Percentiles rank a stretch among this genome's conserved stretches.
Conservation (phyloP, 2,797 vertebrate genomes). For the Schizothorax lantsangensis region DNA sequence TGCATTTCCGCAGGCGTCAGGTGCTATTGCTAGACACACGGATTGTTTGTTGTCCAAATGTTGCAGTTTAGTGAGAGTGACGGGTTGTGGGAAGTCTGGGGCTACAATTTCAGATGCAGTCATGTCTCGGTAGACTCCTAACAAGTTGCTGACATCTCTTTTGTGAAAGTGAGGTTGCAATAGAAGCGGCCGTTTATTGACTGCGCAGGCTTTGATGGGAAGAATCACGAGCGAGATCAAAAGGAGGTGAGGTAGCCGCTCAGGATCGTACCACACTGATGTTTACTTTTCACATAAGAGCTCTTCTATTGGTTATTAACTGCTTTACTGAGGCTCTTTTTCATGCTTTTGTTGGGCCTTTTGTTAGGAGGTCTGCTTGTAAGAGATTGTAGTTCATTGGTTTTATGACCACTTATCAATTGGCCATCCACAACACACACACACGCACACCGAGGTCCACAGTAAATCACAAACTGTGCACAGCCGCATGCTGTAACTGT, state of each 20-base stretch:
- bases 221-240: conserved; percentile 57
- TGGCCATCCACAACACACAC: conserved; percentile 57
- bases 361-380: conserved; percentile 65
- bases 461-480: conserved; percentile 61
- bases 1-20: background rate
- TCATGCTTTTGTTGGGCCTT: conserved; percentile 64
- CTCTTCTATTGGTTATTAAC: conserved; percentile 63
- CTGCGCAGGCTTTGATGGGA: conserved; percentile 53
- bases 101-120: conserved; percentile 32
- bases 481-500: conserved; percentile 60
- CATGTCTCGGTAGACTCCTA: conserved; percentile 26
- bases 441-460: conserved; percentile 21
- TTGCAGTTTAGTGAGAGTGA: conserved; percentile 45
- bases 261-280: conserved; percentile 45
- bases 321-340: conserved; percentile 61
- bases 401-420: conserved; percentile 65
- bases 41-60: conserved; percentile 39
- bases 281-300: conserved; percentile 66
- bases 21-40: background rate
- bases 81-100: conserved; percentile 35
- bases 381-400: conserved; percentile 63
- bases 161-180: conserved; percentile 47
- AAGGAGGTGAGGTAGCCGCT: conserved; percentile 45
- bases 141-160: conserved; percentile 55
- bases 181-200: conserved; percentile 53